A percentile compares a stretch with the other conserved stretches of the same genome.
Evolutionary conservation across 2,113 vertebrate species (phyloP).

Genomic region (Ursus arctos): DNA sequence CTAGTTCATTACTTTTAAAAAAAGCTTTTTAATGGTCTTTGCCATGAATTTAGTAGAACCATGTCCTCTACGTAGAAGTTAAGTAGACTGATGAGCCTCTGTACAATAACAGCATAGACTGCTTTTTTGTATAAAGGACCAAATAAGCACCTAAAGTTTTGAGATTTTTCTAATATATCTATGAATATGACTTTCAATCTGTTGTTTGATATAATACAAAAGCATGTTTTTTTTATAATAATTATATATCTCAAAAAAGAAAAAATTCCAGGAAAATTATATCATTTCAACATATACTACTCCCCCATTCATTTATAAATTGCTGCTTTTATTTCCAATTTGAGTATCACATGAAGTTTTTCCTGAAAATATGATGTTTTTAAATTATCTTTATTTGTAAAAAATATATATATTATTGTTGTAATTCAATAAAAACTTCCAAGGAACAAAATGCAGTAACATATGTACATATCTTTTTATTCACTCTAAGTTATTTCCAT

Average conservation of each 20-base stretch:
- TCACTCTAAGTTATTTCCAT: neutral
- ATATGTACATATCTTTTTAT: neutral
- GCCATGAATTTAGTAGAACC: constrained; percentile 76
- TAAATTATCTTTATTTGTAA: constrained; percentile 1
- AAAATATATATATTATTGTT: neutral
- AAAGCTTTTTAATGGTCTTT: constrained; percentile 77
- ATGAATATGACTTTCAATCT: neutral
- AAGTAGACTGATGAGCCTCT: constrained; percentile 66
- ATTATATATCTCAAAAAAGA: constrained; percentile 6
- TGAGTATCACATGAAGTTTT: neutral
- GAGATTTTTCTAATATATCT: constrained; percentile 39
- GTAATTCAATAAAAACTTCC: neutral
- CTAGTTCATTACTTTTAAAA: constrained; percentile 68
- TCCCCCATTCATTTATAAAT: neutral
- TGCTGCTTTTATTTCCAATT: neutral
- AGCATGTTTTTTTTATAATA: neutral
- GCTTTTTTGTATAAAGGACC: constrained; percentile 62
- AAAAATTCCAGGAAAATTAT: constrained; percentile 20
- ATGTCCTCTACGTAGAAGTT: constrained; percentile 80
- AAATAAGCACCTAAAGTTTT: constrained; percentile 64
- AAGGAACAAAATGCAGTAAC: neutral
- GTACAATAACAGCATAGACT: constrained; percentile 62
- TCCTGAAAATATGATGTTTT: constrained; percentile 43
- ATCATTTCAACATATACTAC: neutral
- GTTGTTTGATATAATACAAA: neutral